Conservation (phyloP, 2,797 vertebrate genomes). For the Sebastes hubbsi region DNA sequence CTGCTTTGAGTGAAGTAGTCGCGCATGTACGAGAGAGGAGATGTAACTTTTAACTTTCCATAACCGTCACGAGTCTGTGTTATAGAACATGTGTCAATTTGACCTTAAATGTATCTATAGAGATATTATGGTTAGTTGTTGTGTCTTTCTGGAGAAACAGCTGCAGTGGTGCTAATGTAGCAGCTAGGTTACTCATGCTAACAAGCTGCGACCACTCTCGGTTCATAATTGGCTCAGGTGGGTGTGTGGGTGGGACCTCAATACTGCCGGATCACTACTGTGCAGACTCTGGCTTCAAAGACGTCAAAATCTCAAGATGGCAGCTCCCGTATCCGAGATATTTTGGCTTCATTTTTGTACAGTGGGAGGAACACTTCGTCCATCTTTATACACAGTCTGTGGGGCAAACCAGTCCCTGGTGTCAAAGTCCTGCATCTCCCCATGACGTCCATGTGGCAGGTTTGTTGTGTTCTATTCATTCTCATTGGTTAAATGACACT, state of each 20-base stretch:
- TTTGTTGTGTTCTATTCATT: background rate
- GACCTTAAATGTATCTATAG: accelerated
- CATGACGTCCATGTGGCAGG: background rate
- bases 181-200: accelerated
- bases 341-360: background rate
- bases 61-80: no score
- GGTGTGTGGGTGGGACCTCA: no score
- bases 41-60: background rate
- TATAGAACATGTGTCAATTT: background rate
- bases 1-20: background rate
- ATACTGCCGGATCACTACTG: no score
- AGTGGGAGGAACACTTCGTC: background rate
- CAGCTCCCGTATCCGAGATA: background rate
- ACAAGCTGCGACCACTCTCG: no score
- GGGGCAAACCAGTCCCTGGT: background rate
- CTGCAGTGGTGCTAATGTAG: no score
- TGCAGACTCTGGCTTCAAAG: no score
- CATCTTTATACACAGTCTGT: background rate
- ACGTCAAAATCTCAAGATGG: background rate
- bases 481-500: background rate
- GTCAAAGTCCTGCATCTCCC: background rate
- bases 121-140: background rate
- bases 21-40: background rate
- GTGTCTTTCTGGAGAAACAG: background rate
- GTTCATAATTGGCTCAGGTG: no score